Percentiles rank a stretch among this genome's conserved stretches.
Evolutionary conservation across 2,113 vertebrate genomes (phyloP).

Genomic region (Thomomys bottae): DNA sequence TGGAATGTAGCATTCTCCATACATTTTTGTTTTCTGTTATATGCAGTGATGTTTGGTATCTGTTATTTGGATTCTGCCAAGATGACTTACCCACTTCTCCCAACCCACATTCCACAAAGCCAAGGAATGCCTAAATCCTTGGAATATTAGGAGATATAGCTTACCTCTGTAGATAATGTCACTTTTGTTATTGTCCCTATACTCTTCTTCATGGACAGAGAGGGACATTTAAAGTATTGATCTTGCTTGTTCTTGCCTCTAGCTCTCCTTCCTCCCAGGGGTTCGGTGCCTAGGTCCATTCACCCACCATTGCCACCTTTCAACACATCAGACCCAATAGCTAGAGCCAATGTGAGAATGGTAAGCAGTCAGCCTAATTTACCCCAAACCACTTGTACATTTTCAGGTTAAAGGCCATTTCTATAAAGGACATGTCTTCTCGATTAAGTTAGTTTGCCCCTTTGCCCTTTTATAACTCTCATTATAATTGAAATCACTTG

Average conservation of each 20-base stretch:
- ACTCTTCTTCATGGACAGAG: neutral
- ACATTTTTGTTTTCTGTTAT: neutral
- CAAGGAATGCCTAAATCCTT: neutral
- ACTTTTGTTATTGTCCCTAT: neutral
- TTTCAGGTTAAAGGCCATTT: conserved; percentile 32
- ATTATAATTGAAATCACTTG: conserved; percentile 62
- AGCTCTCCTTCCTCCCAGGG: fast-evolving
- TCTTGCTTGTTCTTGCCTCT: neutral
- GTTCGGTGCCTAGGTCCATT: neutral
- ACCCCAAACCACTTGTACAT: neutral
- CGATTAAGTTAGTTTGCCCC: conserved; percentile 52
- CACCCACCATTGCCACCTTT: neutral
- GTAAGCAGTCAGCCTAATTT: neutral
- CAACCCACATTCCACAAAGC: neutral
- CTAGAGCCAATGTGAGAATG: neutral
- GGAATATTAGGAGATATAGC: too few species aligned
- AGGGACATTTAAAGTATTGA: neutral
- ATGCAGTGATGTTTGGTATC: neutral
- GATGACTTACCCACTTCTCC: neutral
- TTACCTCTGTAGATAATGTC: neutral
- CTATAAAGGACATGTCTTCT: neutral
- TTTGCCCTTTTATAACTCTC: conserved; percentile 55
- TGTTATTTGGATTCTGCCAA: neutral
- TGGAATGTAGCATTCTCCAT: too few species aligned
- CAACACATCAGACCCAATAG: neutral